phyloP scores from a whole-genome alignment of 2,797 vertebrate genomes.

The Mionectes olivaceus region DNA sequence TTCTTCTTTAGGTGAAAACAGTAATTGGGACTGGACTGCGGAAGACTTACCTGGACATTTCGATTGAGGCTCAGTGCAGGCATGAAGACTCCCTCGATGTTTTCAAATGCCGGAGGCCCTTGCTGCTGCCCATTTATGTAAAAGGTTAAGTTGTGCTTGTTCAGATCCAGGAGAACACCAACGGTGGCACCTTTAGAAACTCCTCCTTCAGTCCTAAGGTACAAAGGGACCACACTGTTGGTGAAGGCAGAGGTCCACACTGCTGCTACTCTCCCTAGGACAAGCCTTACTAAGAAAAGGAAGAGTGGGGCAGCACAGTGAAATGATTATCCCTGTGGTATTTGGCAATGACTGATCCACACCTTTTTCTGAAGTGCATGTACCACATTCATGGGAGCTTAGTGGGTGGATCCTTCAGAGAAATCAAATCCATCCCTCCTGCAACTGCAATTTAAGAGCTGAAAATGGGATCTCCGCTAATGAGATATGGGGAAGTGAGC shows the following conservation, averaged over 20 bases:
- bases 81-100: constrained; percentile 94
- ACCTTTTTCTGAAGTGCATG: neutral
- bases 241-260: neutral
- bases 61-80: constrained; percentile 97
- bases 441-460: neutral
- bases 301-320: neutral
- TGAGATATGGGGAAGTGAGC: accelerated
- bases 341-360: neutral
- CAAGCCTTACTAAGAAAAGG: neutral
- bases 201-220: constrained; percentile 92
- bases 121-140: constrained; percentile 97
- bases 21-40: constrained; percentile 39
- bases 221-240: neutral
- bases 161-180: constrained; percentile 94
- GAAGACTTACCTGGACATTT: constrained; percentile 90
- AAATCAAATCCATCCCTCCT: neutral
- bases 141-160: constrained; percentile 91
- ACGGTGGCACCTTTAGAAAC: constrained; percentile 91
- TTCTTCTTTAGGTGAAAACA: neutral
- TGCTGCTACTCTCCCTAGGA: neutral
- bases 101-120: constrained; percentile 93
- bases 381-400: neutral
- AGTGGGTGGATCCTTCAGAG: neutral
- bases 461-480: neutral
- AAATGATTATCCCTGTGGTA: neutral